Base-by-base conservation (phyloP, 2,113 vertebrate species). In the Pionites leucogaster region DNA sequence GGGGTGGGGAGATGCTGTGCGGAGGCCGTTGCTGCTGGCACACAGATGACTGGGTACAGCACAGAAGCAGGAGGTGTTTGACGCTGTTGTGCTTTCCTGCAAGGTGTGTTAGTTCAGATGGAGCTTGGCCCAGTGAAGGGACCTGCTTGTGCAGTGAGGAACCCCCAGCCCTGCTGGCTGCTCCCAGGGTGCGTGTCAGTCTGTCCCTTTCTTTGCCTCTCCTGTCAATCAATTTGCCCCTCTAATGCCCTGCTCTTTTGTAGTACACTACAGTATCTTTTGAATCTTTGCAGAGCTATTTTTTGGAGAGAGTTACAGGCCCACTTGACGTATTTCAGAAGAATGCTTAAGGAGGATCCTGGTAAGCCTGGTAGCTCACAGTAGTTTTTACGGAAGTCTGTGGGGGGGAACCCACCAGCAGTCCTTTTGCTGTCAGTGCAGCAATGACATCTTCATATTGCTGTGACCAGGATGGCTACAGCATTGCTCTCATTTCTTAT, bases 31-130 rank as follows among this genome's bases (percentile, higher is more conserved):
- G 0, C 27, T 6, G 0, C 27, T 6, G 16, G 7, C 13, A 5
- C 50, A 7, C 16, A 33, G 46, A 7, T 52, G 50, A 13, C 0
- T 35, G 1, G 80, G 69, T 8, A 20, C 65, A 60, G 41, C 0
- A 1, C 0, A 0, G 76, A 35, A 79, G 20, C 7, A 0, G 57
- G 72, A 70, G 65, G 47, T 49, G 72, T 17, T 70, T 52, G 62
- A 24, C 64, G 42, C 15, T 67, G 53, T 57, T 8, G 1, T 4
- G 1, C 1, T 6, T 63, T 70, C 41, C 41, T 55, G 52, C 37
- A 63, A 70, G 87, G 53, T 67, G 75, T 29, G 42, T 25, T 44
- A 59, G 41, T 44, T 20, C 49, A 29, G 37, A 22, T 27, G 55
- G 44, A 92, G 20, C 5, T 1, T 50, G 82, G n/a, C 82, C 67